A percentile compares a stretch with the other conserved stretches of the same genome.
Evolutionary conservation across 2,113 vertebrate species (phyloP).

Genomic region (Cebus imitator): DNA sequence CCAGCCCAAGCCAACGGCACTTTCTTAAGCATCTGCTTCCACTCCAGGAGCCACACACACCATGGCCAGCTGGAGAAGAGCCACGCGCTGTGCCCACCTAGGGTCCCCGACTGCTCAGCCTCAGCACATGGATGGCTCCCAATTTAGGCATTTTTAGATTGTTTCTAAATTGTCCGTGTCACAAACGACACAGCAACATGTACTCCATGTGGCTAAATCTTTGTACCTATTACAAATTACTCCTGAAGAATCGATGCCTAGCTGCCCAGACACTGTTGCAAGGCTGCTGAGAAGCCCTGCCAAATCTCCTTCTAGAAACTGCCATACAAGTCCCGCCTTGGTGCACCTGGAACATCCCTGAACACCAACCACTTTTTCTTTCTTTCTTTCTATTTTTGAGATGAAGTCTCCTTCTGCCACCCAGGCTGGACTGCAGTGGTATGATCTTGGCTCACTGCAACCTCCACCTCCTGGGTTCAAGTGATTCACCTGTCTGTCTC

Average conservation of each 20-base stretch:
- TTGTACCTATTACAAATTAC: accelerated
- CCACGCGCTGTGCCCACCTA: neutral
- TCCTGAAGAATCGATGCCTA: neutral
- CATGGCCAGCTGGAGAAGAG: too few relatives aligned
- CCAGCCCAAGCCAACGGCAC: neutral
- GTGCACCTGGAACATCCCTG: neutral
- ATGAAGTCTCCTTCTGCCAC: too few relatives aligned
- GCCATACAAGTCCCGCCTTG: accelerated
- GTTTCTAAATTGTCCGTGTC: neutral
- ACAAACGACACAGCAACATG: neutral
- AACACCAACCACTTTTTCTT: neutral
- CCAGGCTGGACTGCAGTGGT: too few relatives aligned
- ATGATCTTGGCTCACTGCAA: too few relatives aligned
- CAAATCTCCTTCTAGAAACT: neutral
- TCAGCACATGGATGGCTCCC: too few relatives aligned
- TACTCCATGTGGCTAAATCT: neutral
- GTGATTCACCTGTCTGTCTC: too few relatives aligned
- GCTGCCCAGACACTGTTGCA: neutral
- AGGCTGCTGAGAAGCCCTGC: neutral
- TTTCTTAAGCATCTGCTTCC: too few relatives aligned
- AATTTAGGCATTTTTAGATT: neutral
- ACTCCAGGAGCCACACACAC: too few relatives aligned
- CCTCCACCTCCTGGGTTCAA: too few relatives aligned
- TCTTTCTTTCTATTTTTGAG: neutral
- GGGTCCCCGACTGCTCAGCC: neutral